Base-by-base conservation (phyloP, 2,888 invertebrate species). In the Mythimna lalbum region DNA sequence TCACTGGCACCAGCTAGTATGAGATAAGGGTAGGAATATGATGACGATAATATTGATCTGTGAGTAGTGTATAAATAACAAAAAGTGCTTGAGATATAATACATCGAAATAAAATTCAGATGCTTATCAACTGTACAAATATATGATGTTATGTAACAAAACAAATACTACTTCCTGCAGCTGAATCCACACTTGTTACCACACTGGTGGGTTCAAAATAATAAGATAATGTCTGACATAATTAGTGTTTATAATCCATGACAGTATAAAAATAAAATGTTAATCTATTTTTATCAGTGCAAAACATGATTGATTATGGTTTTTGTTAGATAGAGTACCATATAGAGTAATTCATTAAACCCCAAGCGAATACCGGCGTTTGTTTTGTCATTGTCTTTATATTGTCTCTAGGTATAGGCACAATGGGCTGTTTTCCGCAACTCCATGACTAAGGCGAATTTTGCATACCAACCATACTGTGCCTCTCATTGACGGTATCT, bases 121-220 rank as follows among this genome's bases (percentile, higher is more conserved):
- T 9, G 4, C n/a, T 21, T 50, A 43, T 39, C 71, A 56, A 50
- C 62, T 71, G 49, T 43, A 14, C 10, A 71, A 71, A 62, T 33
- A 63, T 27, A 3, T 14, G 4, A 52, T 52, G 39, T 71, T 62
- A 56, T 50, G 6, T 71, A 56, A 71, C 39, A 7, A 63, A 43
- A 31, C 23, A 39, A 56, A 62, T 49, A n/a, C n/a, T 43, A 23
- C 2, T 39, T n/a, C n/a, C 23, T 53, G 53, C 39, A 62, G 23
- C 39, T 50, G 31, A 43, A n/a, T 27, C 19, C 23, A 43, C 43
- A 49, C 4, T 55, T 17, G 27, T 55, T 14, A 2, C 2, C 0
- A 7, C 33, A 19, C 1, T n/a, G 12, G 7, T 4, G 19, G 3
- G n/a, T 43, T 56, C 2, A 10, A 31, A 31, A 56, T 43, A 4